These are phyloP conservation scores for Diarsia mendica DNA, from an alignment of 2,888 invertebrate species.

Conservation along the genomic window DNA sequence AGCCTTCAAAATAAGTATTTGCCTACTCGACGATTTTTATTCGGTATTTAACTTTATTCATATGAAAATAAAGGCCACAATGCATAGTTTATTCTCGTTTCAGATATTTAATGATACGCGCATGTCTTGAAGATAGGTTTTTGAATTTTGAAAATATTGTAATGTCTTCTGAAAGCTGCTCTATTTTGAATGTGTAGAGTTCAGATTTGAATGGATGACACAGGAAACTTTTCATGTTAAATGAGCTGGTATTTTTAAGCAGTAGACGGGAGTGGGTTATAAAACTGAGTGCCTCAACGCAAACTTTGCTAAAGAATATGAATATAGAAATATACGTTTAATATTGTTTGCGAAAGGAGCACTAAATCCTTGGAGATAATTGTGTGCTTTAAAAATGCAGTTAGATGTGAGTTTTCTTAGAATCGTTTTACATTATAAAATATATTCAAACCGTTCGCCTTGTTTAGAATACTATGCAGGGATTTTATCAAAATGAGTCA, in stretches of 20 bases:
- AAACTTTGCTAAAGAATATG: conserved; percentile 54
- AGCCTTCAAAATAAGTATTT: conserved; percentile 80
- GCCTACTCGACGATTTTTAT: conserved; percentile 65
- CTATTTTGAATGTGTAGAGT: conserved; percentile 24
- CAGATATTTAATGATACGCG: conserved; percentile 36
- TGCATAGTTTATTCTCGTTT: conserved; percentile 23
- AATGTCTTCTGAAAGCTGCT: conserved; percentile 8
- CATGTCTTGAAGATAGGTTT: conserved; percentile 43
- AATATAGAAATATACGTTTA: conserved; percentile 42
- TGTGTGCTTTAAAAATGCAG: conserved; percentile 39
- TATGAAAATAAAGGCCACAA: conserved; percentile 44
- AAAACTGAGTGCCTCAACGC: conserved; percentile 52
- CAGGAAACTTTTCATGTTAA: conserved; percentile 44
- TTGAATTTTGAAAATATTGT: conserved; percentile 43
- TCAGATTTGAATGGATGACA: conserved; percentile 19
- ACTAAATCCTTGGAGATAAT: conserved; percentile 45
- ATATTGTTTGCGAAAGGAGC: conserved; percentile 42
- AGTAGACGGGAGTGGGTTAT: conserved; percentile 40
- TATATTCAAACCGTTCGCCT: conserved; percentile 2
- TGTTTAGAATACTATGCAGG: conserved; percentile 8
- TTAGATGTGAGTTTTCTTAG: conserved; percentile 13
- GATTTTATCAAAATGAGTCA: not conserved
- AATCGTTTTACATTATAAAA: conserved; percentile 21
- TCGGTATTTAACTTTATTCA: conserved; percentile 43
- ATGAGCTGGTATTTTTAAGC: conserved; percentile 54